Conservation (phyloP, 2,113 vertebrate species). For the Ceuthmochares aereus region DNA sequence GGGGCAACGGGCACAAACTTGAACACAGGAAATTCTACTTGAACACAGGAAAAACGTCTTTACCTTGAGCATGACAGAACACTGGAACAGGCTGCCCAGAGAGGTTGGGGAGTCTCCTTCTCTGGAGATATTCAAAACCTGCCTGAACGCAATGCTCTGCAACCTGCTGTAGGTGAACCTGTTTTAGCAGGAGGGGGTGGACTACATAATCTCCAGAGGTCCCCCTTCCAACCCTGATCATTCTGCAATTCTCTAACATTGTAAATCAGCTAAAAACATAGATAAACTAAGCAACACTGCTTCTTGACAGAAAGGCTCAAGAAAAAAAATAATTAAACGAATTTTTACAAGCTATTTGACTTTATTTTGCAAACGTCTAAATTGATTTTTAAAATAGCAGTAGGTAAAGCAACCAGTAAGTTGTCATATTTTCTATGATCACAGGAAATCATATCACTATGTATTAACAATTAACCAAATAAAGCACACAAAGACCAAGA, state of each 20-base stretch:
- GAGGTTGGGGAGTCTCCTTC: too few relatives aligned
- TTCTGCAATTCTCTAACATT: not conserved
- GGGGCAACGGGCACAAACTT: too few relatives aligned
- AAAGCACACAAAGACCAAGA: not conserved
- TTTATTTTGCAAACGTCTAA: not conserved
- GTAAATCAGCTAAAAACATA: not conserved
- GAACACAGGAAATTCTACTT: too few relatives aligned
- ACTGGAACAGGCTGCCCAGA: too few relatives aligned
- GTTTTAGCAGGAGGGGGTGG: too few relatives aligned
- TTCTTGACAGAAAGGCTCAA: not conserved
- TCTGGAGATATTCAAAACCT: too few relatives aligned
- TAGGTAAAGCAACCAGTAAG: not conserved
- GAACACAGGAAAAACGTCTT: too few relatives aligned
- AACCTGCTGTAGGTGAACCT: too few relatives aligned
- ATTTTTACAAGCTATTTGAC: not conserved
- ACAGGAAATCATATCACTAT: not conserved
- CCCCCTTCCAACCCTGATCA: too few relatives aligned
- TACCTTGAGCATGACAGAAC: too few relatives aligned
- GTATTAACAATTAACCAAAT: not conserved
- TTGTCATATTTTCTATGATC: not conserved
- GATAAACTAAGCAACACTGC: not conserved
- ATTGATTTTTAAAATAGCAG: not conserved
- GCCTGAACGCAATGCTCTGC: too few relatives aligned
- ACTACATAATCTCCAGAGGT: too few relatives aligned
- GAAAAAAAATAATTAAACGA: not conserved